Base-by-base conservation (phyloP, 92 coral and sea anemone genomes). In the Paramuricea clavata region DNA sequence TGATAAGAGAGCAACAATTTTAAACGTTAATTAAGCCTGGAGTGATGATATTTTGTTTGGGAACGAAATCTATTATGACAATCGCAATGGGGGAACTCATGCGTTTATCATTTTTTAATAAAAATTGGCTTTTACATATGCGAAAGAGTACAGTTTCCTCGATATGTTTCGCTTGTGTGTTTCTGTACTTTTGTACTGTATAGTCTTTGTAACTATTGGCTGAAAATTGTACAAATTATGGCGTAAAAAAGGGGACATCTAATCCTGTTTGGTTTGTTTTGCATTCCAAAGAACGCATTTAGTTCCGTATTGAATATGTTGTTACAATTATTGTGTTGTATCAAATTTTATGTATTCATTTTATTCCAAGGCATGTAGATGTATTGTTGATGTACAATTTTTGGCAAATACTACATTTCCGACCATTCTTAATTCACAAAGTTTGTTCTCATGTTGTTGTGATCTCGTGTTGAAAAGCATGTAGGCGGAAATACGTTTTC, bases 401-500 rank as follows among this genome's bases (percentile, higher is more conserved):
- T 65, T 39, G 39, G 6, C 41, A 65, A 33, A 65, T 5, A 31
- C 31, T 16, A n/a, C 41, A 33, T 27, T 65, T 65, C 72, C 72
- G 72, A 65, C 25, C 23, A 47, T 2, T 1, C 19, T 12, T 6
- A 47, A 17, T 10, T 47, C 4, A 87, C 17, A 57, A n/a, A 39
- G 79, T 13, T 65, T 28, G 72, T 28, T 28, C 39, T 6, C 72
- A 27, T 27, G 72, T 19, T 65, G 72, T 28, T 65, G 1, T 28
- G 30, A 43, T 12, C 27, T 16, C 12, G 60, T 35, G 6, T 21
- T 83, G 33, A 30, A 27, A n/a, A n/a, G n/a, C n/a, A n/a, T n/a
- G n/a, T n/a, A 35, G 35, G 36, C 23, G 80, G 41, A 78, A 76
- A 68, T 84, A 28, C 70, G 1, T 52, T 52, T 16, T 52, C 61